Base-by-base conservation (phyloP, 2,888 invertebrate genomes). In the Tinea trinotella region DNA sequence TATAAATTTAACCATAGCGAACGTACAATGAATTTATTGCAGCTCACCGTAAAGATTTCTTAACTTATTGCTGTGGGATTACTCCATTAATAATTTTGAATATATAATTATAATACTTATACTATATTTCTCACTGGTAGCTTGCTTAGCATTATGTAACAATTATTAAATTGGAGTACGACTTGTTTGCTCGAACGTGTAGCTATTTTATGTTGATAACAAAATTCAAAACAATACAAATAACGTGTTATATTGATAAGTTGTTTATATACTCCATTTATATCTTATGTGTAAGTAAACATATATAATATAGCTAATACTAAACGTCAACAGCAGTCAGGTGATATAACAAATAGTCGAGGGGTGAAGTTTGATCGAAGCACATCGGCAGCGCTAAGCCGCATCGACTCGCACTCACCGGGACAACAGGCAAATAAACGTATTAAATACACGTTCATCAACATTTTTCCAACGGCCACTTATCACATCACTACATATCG, bases 1-100 rank as follows among this genome's bases (percentile, higher is more conserved):
- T 73, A 74, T 74, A 74, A 74, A 76, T 76, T 74, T 72, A 63
- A 59, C 58, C 57, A 62, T 55, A 55, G 64, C 64, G 59, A 48
- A 59, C 57, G 57, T 52, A 13, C 7, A 34, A 4, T 57, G 59
- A 64, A 61, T 64, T 40, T 40, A 40, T 40, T 40, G 40, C 15
- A 40, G 40, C 13, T 40, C 40, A 13, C 40, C 40, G 15, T 40
- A n/a, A 40, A 40, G 40, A 40, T 40, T 40, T 40, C 40, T 40
- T 12, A 13, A 40, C 40, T 40, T 40, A 40, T 40, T 40, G 40
- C 40, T 40, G n/a, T 15, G 13, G 40, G 40, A 40, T 40, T 40
- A 30, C 13, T 40, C 2, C 13, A 40, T 15, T 13, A 4, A 4
- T 4, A 40, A 40, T 40, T 40, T 7, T 7, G 6, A 40, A 40